Base-by-base conservation (phyloP, 2,888 invertebrate species). In the Coelopa pilipes region DNA sequence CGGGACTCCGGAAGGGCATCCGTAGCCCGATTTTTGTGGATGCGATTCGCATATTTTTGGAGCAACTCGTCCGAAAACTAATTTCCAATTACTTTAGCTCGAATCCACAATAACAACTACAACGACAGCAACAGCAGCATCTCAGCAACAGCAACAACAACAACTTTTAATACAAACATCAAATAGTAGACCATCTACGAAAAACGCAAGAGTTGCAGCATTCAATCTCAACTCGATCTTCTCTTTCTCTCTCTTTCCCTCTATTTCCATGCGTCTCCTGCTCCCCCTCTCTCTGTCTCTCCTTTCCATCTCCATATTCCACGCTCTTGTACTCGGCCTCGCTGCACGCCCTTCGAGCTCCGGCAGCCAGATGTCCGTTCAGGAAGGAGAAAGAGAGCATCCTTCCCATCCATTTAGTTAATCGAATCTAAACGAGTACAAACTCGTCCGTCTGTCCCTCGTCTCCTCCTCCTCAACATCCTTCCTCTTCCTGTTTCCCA, bases 381-480 rank as follows among this genome's bases (percentile, higher is more conserved):
- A 34, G 34, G 34, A 34, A 34, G 34, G 11, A 57, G 11, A 15
- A 13, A 24, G 34, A 24, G 21, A 19, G 12, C 60, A 50, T 49
- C 50, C 12, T 66, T 66, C 13, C 66, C 50, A 50, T 66, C 66
- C 66, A 66, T 66, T 66, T 66, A 34, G 50, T 50, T 66, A 66
- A 66, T 66, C 66, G 66, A 66, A 66, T 66, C 19, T 49, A 21
- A 66, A 66, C 66, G 50, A 15, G 50, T 62, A n/a, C 53, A 13
- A 13, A 17, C 55, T n/a, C n/a, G 7, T 55, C 15, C 15, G 1
- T 4, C 9, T 55, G 1, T 55, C 15, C 4, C 15, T 15, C 21
- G n/a, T 3, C 21, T 11, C 19, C 21, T 57, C 21, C n/a, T 57
- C 57, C 21, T 57, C 12, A 1, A 60, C 15, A 21, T 34, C 34